These are phyloP conservation scores for Porites evermanni DNA, from an alignment of 92 coral and sea anemone species.

Conservation along the genomic window DNA sequence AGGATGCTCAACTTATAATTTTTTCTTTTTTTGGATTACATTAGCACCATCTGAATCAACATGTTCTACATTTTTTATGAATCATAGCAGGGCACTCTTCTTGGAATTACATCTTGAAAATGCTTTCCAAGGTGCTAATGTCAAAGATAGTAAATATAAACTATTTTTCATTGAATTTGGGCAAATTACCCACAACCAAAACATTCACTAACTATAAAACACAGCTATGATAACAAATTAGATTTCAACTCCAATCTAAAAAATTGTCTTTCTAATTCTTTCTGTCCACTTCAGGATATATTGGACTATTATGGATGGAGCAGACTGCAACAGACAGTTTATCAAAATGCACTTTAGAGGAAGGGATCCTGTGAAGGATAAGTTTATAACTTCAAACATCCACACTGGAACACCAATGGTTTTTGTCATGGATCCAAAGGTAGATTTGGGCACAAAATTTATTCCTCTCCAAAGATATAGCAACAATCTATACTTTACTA, in stretches of 20 bases:
- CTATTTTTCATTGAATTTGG: too few species aligned
- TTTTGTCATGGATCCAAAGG: slow-evolving; percentile 4
- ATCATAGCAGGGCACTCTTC: too few species aligned
- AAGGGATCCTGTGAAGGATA: background rate
- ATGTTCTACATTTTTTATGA: too few species aligned
- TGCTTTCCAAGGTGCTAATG: too few species aligned
- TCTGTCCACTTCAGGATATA: slow-evolving; percentile 7
- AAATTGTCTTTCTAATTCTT: background rate
- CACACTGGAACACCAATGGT: background rate
- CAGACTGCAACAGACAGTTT: background rate
- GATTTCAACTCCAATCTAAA: background rate
- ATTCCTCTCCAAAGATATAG: too few species aligned
- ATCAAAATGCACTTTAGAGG: background rate
- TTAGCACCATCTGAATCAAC: too few species aligned
- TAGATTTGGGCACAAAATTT: background rate
- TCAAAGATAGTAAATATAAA: too few species aligned
- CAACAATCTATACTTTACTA: too few species aligned
- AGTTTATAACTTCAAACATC: background rate
- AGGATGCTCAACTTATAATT: too few species aligned
- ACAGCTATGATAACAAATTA: background rate
- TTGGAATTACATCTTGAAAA: too few species aligned
- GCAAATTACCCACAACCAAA: background rate
- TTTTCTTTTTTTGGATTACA: too few species aligned
- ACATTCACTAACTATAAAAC: background rate
- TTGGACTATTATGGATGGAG: background rate